phyloP scores from a whole-genome alignment of 2,888 invertebrate genomes.

The Girardia tigrina region DNA sequence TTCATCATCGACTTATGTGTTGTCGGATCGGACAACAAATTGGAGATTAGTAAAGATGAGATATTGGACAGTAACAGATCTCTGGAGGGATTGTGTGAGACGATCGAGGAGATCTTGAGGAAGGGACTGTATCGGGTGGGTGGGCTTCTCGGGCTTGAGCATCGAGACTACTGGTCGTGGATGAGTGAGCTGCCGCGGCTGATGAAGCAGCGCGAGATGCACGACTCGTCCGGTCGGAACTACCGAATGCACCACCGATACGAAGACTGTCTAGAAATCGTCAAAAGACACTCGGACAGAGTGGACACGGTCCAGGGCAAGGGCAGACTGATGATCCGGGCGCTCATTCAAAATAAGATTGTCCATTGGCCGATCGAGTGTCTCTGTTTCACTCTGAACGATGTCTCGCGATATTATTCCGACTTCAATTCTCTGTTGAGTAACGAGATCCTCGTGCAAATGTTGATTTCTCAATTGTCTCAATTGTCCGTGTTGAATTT shows the following conservation, averaged over 20 bases:
- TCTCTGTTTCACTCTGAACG: not conserved
- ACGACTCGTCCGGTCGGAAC: not conserved
- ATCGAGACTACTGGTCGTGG: conserved; percentile 35
- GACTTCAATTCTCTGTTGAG: conserved; percentile 29
- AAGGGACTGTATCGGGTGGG: conserved; percentile 51
- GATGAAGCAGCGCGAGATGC: not conserved
- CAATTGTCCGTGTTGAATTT: conserved; percentile 27
- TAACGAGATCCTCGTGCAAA: conserved; percentile 25
- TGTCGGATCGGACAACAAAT: conserved; percentile 39
- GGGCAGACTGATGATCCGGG: conserved; percentile 5
- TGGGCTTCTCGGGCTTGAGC: conserved; percentile 46
- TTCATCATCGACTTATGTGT: conserved; percentile 37
- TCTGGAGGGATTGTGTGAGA: conserved; percentile 53
- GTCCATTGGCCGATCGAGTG: conserved; percentile 19
- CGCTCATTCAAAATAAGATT: not conserved
- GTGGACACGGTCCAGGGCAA: not conserved
- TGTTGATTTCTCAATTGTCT: conserved; percentile 18
- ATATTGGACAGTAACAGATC: conserved; percentile 52
- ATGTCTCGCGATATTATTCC: conserved; percentile 6
- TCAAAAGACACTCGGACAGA: not conserved
- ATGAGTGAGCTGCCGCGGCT: not conserved
- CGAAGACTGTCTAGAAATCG: not conserved
- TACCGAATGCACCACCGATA: not conserved
- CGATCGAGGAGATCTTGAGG: conserved; percentile 55
- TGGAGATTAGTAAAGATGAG: conserved; percentile 43